Percentiles rank a stretch among this genome's conserved stretches.
Evolutionary conservation across 2,888 invertebrate species (phyloP).

Genomic region (Melanostoma scalare): DNA sequence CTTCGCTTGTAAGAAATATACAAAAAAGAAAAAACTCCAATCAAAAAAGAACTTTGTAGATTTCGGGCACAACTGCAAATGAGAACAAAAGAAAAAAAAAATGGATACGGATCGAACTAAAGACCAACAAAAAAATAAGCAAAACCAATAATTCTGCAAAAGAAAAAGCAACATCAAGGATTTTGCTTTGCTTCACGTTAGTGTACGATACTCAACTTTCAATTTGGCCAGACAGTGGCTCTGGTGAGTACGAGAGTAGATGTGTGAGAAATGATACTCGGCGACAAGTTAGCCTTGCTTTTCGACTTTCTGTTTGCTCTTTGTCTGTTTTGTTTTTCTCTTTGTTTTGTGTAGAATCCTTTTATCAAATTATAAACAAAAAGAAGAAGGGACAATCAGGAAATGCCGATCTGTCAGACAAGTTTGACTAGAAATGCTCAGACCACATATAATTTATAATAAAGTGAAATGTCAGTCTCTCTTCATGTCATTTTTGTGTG

Average conservation of each 20-base stretch:
- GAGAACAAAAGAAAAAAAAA: too few species aligned
- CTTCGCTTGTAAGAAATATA: constrained; percentile 1
- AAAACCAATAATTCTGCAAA: neutral
- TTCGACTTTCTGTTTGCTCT: constrained; percentile 28
- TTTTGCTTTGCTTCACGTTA: constrained; percentile 25
- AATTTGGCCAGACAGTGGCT: constrained; percentile 19
- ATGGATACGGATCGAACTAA: constrained; percentile 38
- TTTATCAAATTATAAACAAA: neutral
- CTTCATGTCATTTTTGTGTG: too few species aligned
- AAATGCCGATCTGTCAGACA: constrained; percentile 21
- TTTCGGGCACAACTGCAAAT: too few species aligned
- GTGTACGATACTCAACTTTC: constrained; percentile 44
- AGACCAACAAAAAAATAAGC: constrained; percentile 7
- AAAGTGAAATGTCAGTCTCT: too few species aligned
- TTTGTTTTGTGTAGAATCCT: neutral
- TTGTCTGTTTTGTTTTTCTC: constrained; percentile 17
- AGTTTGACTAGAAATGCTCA: constrained; percentile 23
- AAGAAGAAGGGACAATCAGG: neutral
- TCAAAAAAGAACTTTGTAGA: neutral
- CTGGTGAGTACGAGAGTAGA: neutral
- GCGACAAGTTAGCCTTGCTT: constrained; percentile 65
- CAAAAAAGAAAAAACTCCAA: constrained; percentile 9
- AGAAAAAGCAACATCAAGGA: constrained; percentile 38
- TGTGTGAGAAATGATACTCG: neutral
- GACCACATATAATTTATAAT: too few species aligned